Base-by-base conservation (phyloP, 2,113 vertebrate genomes). In the Puntigrus tetrazona region DNA sequence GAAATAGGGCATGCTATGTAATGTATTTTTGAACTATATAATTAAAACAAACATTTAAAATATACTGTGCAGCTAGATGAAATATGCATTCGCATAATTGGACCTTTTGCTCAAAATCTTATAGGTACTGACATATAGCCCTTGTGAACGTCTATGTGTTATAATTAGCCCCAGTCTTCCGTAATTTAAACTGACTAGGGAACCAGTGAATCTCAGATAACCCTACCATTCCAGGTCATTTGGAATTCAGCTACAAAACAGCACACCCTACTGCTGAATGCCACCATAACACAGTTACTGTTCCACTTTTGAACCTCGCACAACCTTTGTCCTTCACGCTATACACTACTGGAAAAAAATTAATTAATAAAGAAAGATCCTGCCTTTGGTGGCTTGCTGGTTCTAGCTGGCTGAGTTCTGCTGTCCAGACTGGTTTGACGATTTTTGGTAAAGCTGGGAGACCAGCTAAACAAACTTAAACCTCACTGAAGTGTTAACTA, bases 251-350 rank as follows among this genome's bases (percentile, higher is more conserved):
- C 59, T 78, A 43, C 78, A 80, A 87, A 88, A 90, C 86, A 90
- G 89, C 87, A 82, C 85, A 78, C 82, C 82, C 89, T 88, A 86
- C 84, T 83, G 89, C 84, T 79, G 72, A 81, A 59, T 82, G 8
- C 38, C 70, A 22, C 41, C 27, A 81, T 67, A 45, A 47, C 76
- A 61, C 41, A 34, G 78, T 50, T 27, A 43, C 9, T 31, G 20
- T 45, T 41, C 10, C 41, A 65, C 36, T 43, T 22, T 22, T 78
- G 36, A 45, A 81, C 57, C 14, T 59, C 7, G 5, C 57, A 57
- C 38, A 65, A 67, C 59, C 59, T 65, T 80, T 80, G 57, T 47
- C 18, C 78, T 67, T 47, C 18, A 61, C n/a, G 29, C 47, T 27
- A 6, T 31, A 36, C 29, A 52, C 29, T 9, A 1, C 18, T 55